Evolutionary conservation across 2,888 invertebrate species (phyloP).

Genomic region (Hypolimnas misippus): DNA sequence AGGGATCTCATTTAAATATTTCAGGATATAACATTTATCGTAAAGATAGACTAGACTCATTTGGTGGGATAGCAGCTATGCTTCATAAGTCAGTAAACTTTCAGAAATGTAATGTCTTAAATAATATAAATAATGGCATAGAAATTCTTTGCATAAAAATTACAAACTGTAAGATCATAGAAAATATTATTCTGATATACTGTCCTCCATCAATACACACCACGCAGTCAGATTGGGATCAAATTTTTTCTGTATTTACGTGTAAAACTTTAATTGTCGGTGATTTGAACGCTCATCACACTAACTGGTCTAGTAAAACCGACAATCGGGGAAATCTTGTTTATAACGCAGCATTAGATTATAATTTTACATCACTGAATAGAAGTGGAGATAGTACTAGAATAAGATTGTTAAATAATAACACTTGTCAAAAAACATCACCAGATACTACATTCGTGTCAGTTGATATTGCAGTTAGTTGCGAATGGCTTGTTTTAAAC

Average conservation of each 20-base stretch:
- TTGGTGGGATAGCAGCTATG: conserved; percentile 36
- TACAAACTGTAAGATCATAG: conserved; percentile 22
- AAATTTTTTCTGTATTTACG: background rate
- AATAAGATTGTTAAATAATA: conserved; percentile 27
- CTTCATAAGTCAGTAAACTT: conserved; percentile 29
- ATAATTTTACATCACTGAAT: conserved; percentile 32
- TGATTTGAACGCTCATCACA: background rate
- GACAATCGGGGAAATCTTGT: conserved; percentile 35
- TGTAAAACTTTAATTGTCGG: background rate
- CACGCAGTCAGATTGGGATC: conserved; percentile 14
- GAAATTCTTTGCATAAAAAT: conserved; percentile 27
- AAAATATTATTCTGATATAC: conserved; percentile 36
- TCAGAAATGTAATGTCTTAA: background rate
- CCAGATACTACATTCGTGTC: conserved; percentile 36
- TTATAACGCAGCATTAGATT: conserved; percentile 26
- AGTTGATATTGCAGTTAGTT: conserved; percentile 29
- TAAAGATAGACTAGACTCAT: conserved; percentile 32
- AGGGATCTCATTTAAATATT: conserved; percentile 13
- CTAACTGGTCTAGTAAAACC: conserved; percentile 31
- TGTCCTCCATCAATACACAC: conserved; percentile 29
- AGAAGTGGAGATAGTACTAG: conserved; percentile 27
- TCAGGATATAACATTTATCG: conserved; percentile 31
- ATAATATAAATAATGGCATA: conserved; percentile 24
- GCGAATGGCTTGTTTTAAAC: conserved; percentile 31
- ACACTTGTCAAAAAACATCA: conserved; percentile 25